These are phyloP conservation scores for Heliconius ismenius DNA, from an alignment of 2,888 invertebrate species.

Conservation along the genomic window DNA sequence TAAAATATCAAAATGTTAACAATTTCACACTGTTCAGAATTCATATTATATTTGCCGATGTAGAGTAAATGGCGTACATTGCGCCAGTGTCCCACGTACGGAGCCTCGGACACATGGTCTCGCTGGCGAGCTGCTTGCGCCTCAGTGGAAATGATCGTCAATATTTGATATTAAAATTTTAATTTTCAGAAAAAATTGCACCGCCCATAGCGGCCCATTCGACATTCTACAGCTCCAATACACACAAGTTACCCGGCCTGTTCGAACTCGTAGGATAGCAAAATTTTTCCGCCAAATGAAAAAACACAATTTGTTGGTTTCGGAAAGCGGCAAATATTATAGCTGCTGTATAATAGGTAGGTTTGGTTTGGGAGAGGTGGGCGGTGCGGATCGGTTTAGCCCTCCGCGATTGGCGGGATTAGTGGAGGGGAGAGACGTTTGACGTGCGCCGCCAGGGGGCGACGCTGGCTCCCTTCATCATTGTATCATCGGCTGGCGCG, in stretches of 20 bases:
- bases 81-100: slow-evolving; percentile 1
- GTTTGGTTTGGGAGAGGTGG: slow-evolving; percentile 60
- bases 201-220: slow-evolving; percentile 23
- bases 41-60: background rate
- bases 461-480: slow-evolving; percentile 51
- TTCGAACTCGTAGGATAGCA: slow-evolving; percentile 38
- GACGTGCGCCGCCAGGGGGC: slow-evolving; percentile 48
- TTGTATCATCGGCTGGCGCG: slow-evolving; percentile 59
- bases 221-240: slow-evolving; percentile 14
- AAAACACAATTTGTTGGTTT: slow-evolving; percentile 68
- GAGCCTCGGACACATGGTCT: background rate
- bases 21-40: background rate
- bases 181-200: slow-evolving; percentile 30
- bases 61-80: background rate
- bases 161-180: slow-evolving; percentile 34
- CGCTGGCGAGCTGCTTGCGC: background rate
- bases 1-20: background rate
- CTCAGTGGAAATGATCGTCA: background rate
- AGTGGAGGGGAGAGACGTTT: slow-evolving; percentile 54
- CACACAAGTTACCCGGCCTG: slow-evolving; percentile 16
- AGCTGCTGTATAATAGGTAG: slow-evolving; percentile 72
- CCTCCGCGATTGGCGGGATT: slow-evolving; percentile 59
- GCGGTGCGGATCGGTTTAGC: slow-evolving; percentile 57
- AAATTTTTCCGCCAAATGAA: slow-evolving; percentile 58
- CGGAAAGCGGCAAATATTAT: slow-evolving; percentile 68